Evolutionary conservation across 1,140 invertebrate genomes (phyloP).

Genomic region (Caenorhabditis brenneri): DNA sequence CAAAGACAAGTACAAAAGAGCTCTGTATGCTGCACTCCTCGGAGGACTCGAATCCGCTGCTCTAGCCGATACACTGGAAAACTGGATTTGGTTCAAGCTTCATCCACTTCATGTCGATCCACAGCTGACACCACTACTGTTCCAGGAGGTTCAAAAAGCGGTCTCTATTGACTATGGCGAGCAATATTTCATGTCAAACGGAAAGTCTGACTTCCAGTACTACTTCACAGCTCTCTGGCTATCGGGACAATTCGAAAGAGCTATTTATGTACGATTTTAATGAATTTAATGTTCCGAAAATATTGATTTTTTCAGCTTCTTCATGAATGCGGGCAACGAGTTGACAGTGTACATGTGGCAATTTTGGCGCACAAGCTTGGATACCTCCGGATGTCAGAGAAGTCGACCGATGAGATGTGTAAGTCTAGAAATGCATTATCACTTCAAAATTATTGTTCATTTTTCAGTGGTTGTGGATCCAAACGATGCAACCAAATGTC

Average conservation of each 20-base stretch:
- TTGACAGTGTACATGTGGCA: conserved; percentile 63
- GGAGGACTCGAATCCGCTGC: conserved; percentile 59
- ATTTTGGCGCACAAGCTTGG: conserved; percentile 59
- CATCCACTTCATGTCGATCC: conserved; percentile 58
- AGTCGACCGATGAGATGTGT: conserved; percentile 58
- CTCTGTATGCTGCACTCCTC: conserved; percentile 62
- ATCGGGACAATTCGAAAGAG: conserved; percentile 67
- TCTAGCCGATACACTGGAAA: conserved; percentile 64
- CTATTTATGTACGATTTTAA: conserved; percentile 50
- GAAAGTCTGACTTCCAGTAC: conserved; percentile 54
- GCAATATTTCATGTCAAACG: conserved; percentile 62
- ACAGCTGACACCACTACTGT: conserved; percentile 36
- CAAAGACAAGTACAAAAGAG: conserved; percentile 60
- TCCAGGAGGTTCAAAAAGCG: conserved; percentile 63
- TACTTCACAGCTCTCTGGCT: conserved; percentile 67
- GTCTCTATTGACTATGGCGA: conserved; percentile 66
- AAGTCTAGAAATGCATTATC: neutral
- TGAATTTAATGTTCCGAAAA: neutral
- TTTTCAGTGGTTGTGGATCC: conserved; percentile 63
- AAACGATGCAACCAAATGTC: conserved; percentile 56
- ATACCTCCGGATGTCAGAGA: conserved; percentile 51
- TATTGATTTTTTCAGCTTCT: conserved; percentile 36
- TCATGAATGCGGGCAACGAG: neutral
- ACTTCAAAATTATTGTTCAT: no score
- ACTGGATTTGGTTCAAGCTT: conserved; percentile 67